phyloP scores from a whole-genome alignment of 2,113 vertebrate species.

The Cathartes aura region DNA sequence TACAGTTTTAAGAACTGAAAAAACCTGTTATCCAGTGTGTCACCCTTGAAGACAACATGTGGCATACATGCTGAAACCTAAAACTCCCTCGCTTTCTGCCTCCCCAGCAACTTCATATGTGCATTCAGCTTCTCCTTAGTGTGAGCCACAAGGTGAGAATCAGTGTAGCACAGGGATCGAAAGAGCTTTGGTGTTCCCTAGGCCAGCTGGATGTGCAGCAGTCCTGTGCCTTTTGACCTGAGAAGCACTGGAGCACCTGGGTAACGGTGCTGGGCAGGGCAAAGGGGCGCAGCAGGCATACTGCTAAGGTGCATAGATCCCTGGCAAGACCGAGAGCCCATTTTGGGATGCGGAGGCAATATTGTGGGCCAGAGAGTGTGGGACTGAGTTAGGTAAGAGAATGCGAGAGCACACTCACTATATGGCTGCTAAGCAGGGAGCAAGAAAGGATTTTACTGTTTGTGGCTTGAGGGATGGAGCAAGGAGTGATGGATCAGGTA shows the following conservation, averaged over 20 bases:
- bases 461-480: neutral
- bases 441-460: neutral
- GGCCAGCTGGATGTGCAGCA: neutral
- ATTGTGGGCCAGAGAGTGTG: neutral
- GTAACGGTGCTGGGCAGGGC: neutral
- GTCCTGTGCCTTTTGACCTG: neutral
- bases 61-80: neutral
- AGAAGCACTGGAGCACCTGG: neutral
- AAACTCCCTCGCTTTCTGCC: neutral
- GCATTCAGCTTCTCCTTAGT: neutral
- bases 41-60: neutral
- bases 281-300: neutral
- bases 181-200: neutral
- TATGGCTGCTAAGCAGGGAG: neutral
- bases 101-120: neutral
- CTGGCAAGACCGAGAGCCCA: neutral
- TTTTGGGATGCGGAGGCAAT: neutral
- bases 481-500: neutral
- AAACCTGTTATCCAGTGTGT: neutral
- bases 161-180: no score
- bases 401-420: neutral
- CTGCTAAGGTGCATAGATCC: neutral
- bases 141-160: neutral
- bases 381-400: neutral
- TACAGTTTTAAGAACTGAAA: neutral